phyloP scores from a whole-genome alignment of 2,797 vertebrate genomes.

The Channa striata region DNA sequence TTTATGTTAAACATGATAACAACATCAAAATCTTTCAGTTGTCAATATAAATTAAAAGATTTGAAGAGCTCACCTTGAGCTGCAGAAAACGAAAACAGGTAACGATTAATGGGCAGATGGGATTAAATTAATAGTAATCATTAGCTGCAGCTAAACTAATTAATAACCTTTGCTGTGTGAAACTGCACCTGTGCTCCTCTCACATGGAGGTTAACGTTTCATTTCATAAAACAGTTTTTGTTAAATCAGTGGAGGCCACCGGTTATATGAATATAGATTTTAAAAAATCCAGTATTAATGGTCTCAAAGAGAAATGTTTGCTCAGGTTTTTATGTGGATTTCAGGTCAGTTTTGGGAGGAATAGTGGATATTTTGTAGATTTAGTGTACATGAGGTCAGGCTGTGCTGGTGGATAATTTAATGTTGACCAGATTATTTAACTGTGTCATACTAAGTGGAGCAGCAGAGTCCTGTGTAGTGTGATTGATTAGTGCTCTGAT shows the following conservation, averaged over 20 bases:
- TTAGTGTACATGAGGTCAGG: slow-evolving; percentile 13
- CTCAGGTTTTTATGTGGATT: slow-evolving; percentile 7
- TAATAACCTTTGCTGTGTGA: slow-evolving; percentile 1
- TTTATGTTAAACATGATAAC: not conserved
- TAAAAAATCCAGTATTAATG: slow-evolving; percentile 33
- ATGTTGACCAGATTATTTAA: slow-evolving; percentile 49
- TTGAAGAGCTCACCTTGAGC: not conserved
- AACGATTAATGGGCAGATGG: fast-evolving
- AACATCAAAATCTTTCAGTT: no score
- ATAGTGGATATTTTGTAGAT: slow-evolving; percentile 9
- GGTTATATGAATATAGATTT: slow-evolving; percentile 28
- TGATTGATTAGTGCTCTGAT: slow-evolving; percentile 67
- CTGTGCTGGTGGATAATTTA: slow-evolving; percentile 38
- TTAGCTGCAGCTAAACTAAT: slow-evolving; percentile 3
- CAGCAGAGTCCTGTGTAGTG: slow-evolving; percentile 36
- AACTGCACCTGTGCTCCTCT: not conserved
- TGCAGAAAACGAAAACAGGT: not conserved
- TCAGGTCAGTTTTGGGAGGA: slow-evolving; percentile 17
- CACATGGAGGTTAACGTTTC: slow-evolving; percentile 8
- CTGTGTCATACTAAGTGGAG: slow-evolving; percentile 34
- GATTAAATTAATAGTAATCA: not conserved
- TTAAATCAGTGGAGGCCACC: slow-evolving; percentile 14
- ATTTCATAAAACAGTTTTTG: slow-evolving; percentile 36
- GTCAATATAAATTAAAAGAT: no score
- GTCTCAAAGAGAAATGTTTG: not conserved